phyloP scores from a whole-genome alignment of 2,888 invertebrate genomes.

The Altica lythri region DNA sequence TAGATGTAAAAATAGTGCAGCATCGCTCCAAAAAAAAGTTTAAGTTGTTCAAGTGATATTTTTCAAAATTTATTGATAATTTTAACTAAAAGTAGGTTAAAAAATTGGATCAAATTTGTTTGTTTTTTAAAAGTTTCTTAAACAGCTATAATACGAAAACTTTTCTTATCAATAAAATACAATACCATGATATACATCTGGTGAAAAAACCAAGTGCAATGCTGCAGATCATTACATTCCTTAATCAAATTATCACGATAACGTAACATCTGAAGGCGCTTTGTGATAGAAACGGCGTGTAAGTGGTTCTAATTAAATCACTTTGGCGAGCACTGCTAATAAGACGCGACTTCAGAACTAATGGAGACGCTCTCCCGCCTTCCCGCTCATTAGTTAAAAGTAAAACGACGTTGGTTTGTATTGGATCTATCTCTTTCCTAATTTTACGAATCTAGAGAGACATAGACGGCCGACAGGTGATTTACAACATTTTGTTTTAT shows the following conservation, averaged over 20 bases:
- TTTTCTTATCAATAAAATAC: too few relatives aligned
- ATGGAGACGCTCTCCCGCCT: slow-evolving; percentile 38
- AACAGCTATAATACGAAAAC: too few relatives aligned
- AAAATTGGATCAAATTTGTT: too few relatives aligned
- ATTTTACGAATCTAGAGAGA: slow-evolving; percentile 3
- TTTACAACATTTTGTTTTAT: slow-evolving; percentile 23
- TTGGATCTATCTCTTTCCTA: slow-evolving; percentile 14
- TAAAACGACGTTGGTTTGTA: slow-evolving; percentile 16
- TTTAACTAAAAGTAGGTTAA: too few relatives aligned
- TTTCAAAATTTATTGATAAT: too few relatives aligned
- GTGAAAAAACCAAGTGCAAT: slow-evolving; percentile 18
- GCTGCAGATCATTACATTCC: slow-evolving; percentile 34
- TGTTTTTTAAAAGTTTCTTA: too few relatives aligned
- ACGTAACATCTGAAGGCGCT: slow-evolving; percentile 45
- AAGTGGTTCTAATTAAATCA: slow-evolving; percentile 51
- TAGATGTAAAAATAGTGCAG: too few relatives aligned
- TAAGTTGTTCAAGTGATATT: too few relatives aligned
- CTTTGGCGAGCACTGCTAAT: slow-evolving; percentile 42
- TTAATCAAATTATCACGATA: slow-evolving; percentile 35
- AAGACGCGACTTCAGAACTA: slow-evolving; percentile 43
- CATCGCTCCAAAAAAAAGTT: too few relatives aligned
- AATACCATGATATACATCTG: too few relatives aligned
- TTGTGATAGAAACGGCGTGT: slow-evolving; percentile 45
- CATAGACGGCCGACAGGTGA: slow-evolving; percentile 14
- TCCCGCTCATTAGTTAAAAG: slow-evolving; percentile 13